Percentiles rank a stretch among this genome's conserved stretches.
Conservation (phyloP, 2,888 invertebrate genomes). For the Steinernema carpocapsae region DNA sequence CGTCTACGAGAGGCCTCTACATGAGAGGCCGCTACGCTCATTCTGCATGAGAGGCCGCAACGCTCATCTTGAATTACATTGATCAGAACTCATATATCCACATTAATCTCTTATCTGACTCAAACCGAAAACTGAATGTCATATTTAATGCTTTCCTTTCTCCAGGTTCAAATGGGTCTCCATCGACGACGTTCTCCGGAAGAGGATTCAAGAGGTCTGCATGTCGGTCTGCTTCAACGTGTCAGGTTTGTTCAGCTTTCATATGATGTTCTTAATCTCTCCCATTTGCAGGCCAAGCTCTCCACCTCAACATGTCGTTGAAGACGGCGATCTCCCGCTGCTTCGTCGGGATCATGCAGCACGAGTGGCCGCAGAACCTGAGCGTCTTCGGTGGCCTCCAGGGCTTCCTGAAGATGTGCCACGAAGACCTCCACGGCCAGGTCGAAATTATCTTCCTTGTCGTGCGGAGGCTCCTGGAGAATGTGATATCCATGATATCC, state of each 20-base stretch:
- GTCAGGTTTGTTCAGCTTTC: neutral
- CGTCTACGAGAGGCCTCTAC: too few species aligned
- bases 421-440: conserved; percentile 7
- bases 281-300: neutral
- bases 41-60: too few species aligned
- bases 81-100: too few species aligned
- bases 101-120: too few species aligned
- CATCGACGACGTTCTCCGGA: neutral
- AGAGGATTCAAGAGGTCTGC: neutral
- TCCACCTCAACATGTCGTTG: conserved; percentile 3
- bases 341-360: conserved; percentile 22
- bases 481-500: conserved; percentile 10
- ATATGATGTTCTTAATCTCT: neutral
- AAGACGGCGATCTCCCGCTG: conserved; percentile 22
- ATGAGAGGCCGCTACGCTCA: too few species aligned
- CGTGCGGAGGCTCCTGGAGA: conserved; percentile 11
- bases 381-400: neutral
- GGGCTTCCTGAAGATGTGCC: neutral
- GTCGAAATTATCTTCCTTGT: conserved; percentile 7
- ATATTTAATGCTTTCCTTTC: neutral
- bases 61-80: too few species aligned
- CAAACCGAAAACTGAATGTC: too few species aligned
- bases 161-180: conserved; percentile 8
- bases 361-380: conserved; percentile 20
- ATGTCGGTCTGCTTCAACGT: neutral